A percentile compares a stretch with the other conserved stretches of the same genome.
These are phyloP conservation scores for Anoplolepis gracilipes DNA, from an alignment of 1,140 invertebrate species.

Conservation along the genomic window DNA sequence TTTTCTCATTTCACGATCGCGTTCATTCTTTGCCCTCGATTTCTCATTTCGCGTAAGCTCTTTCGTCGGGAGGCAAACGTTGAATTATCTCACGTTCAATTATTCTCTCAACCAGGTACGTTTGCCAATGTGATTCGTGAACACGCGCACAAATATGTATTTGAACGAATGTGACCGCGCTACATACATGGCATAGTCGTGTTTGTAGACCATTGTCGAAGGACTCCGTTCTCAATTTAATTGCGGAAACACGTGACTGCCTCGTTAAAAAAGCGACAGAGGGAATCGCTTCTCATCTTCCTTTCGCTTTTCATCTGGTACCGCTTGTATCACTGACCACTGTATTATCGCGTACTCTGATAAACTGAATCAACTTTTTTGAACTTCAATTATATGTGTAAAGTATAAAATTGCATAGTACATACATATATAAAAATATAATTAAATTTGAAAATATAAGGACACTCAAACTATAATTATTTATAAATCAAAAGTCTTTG, in stretches of 20 bases:
- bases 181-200: not conserved
- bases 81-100: conserved; percentile 68
- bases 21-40: conserved; percentile 8
- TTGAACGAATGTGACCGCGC: conserved; percentile 9
- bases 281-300: conserved; percentile 23
- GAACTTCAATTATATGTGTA: not conserved
- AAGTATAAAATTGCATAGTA: not conserved
- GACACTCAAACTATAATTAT: not conserved
- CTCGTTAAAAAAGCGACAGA: conserved; percentile 67
- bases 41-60: not conserved
- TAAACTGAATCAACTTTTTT: conserved; percentile 19
- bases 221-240: conserved; percentile 70
- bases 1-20: conserved; percentile 15
- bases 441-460: not conserved
- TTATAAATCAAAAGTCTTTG: not conserved
- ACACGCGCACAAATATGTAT: conserved; percentile 38
- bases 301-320: conserved; percentile 33
- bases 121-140: conserved; percentile 27
- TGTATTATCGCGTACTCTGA: conserved; percentile 6
- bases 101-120: conserved; percentile 53
- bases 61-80: conserved; percentile 37
- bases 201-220: conserved; percentile 69
- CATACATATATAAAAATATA: not conserved
- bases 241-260: conserved; percentile 74
- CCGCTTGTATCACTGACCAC: conserved; percentile 18